Conservation (phyloP, 2,797 vertebrate species). For the Staurois parvus region DNA sequence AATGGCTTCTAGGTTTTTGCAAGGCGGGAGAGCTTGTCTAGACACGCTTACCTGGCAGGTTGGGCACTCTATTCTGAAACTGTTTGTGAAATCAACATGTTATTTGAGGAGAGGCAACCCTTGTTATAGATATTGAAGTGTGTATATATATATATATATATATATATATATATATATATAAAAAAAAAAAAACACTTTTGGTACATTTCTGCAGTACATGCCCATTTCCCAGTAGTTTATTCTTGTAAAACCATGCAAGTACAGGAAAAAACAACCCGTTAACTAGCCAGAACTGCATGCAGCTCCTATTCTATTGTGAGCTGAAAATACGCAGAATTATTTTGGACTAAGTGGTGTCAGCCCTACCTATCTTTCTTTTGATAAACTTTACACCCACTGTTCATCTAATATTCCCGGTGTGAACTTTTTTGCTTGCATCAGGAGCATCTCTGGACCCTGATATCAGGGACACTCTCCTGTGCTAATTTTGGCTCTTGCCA, state of each 20-base stretch:
- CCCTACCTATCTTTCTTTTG: not conserved
- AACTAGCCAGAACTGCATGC: not conserved
- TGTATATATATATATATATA: too few relatives aligned
- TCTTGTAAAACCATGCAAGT: too few relatives aligned
- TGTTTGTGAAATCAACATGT: constrained; percentile 45
- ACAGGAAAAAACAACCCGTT: not conserved
- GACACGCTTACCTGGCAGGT: constrained; percentile 50
- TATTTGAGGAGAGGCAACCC: not conserved
- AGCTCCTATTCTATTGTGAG: not conserved
- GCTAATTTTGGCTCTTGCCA: too few relatives aligned
- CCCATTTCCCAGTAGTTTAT: too few relatives aligned
- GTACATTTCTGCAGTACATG: too few relatives aligned
- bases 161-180: too few relatives aligned
- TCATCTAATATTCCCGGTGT: too few relatives aligned
- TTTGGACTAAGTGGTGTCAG: not conserved
- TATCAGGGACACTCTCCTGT: too few relatives aligned
- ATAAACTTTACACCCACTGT: not conserved
- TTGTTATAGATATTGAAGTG: not conserved
- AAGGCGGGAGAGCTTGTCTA: constrained; percentile 53
- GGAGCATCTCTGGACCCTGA: too few relatives aligned
- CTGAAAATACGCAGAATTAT: not conserved
- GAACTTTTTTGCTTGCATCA: too few relatives aligned
- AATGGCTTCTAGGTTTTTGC: constrained; percentile 40
- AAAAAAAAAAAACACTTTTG: too few relatives aligned
- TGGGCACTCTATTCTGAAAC: constrained; percentile 21